Base-by-base conservation (phyloP, 2,797 vertebrate species). In the Sphenopsis melanotis region DNA sequence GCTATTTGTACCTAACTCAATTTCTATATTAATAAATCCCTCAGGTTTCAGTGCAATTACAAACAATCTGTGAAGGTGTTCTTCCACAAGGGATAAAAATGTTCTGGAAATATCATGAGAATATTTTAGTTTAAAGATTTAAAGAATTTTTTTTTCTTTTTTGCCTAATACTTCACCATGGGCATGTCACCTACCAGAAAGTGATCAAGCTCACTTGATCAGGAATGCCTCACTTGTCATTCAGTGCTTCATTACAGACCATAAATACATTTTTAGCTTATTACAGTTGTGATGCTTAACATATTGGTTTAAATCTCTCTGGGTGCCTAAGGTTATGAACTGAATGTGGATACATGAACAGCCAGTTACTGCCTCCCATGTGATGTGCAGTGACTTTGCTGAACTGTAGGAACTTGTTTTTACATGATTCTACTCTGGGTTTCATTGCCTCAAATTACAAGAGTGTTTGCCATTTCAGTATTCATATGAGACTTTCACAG, bases 1-100 rank as follows among this genome's bases (percentile, higher is more conserved):
- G 11, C 11, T 75, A 55, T 90, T 95, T 85, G 69, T 89, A 80
- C n/a, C 8, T 82, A 91, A 85, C 29, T 91, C 78, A 63, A 68
- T 91, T 91, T 94, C 46, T 89, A 3, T 85, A 60, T 77, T 87
- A 89, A 80, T 44, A 93, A 92, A 70, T 93, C 60, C 85, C 57
- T 77, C 41, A 49, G 27, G 61, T 81, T 87, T 77, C 89, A 85
- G 34, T 56, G 26, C 53, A 93, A 52, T 77, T 88, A 32, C 29
- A 69, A 72, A 50, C 47, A 47, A 12, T 60, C 47, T 88, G 30
- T 52, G 55, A 86, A 93, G n/a, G 27, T 42, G 7, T 68, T 88
- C 49, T 80, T 71, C 46, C 24, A 68, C 18, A 50, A 80, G 37
- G 18, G 22, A 68, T 23, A 83, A 70, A 92, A 87, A 64, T 1